phyloP scores from a whole-genome alignment of 1,140 invertebrate species.

The Hycleus cichorii region DNA sequence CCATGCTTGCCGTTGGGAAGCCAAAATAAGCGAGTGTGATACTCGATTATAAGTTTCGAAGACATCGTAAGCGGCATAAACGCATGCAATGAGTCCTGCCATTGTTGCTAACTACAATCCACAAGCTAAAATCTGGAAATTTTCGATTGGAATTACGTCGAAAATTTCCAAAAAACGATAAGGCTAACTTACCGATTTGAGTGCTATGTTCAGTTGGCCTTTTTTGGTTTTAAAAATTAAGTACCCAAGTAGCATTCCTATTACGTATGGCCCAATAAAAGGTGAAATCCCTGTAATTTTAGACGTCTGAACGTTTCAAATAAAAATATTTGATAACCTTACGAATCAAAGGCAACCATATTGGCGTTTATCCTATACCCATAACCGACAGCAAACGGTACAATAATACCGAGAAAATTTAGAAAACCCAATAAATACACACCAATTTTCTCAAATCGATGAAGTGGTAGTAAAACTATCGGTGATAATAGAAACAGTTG shows the following conservation, averaged over 20 bases:
- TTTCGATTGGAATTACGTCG: too few relatives aligned
- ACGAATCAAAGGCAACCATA: too few relatives aligned
- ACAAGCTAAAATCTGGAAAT: background rate
- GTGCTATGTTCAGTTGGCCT: background rate
- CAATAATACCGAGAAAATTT: background rate
- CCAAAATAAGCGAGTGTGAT: conserved; percentile 47
- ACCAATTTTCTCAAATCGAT: conserved; percentile 1
- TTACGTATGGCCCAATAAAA: conserved; percentile 45
- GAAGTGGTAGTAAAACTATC: background rate
- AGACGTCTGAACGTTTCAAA: too few relatives aligned
- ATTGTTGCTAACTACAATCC: background rate
- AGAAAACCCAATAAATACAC: background rate
- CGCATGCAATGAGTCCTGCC: background rate
- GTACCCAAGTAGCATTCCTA: conserved; percentile 52
- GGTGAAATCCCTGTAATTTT: background rate
- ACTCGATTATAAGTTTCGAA: background rate
- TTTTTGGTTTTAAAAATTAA: conserved; percentile 6
- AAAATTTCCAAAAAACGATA: too few relatives aligned
- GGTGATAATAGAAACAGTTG: conserved; percentile 19
- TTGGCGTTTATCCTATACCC: background rate
- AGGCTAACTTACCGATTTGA: too few relatives aligned
- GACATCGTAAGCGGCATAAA: background rate
- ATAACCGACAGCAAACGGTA: conserved; percentile 6
- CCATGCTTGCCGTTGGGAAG: conserved; percentile 52
- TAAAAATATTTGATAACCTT: too few relatives aligned